phyloP scores from a whole-genome alignment of 2,888 invertebrate species.

The Cephus spinipes region DNA sequence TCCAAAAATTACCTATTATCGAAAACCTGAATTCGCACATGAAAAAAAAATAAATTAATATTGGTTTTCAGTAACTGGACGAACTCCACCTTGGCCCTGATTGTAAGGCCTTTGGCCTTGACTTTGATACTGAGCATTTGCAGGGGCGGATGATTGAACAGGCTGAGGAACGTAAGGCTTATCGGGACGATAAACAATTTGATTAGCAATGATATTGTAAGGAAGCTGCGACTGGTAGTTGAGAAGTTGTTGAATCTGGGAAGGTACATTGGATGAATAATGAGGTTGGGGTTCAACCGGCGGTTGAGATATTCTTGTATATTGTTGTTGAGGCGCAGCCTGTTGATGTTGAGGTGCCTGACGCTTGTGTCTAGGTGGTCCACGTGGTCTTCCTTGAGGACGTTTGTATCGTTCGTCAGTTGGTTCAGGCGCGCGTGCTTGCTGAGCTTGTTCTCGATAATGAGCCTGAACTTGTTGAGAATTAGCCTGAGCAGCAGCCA shows the following conservation, averaged over 20 bases:
- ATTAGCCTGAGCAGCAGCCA: slow-evolving; percentile 22
- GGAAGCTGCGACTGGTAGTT: slow-evolving; percentile 59
- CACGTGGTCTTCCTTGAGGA: slow-evolving; percentile 30
- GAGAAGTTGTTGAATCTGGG: slow-evolving; percentile 50
- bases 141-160: slow-evolving; percentile 30
- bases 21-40: no score
- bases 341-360: slow-evolving; percentile 40
- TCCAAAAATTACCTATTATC: no score
- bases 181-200: slow-evolving; percentile 48
- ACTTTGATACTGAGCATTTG: slow-evolving; percentile 18
- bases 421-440: slow-evolving; percentile 9
- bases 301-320: slow-evolving; percentile 47
- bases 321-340: slow-evolving; percentile 44
- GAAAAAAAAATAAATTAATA: slow-evolving; percentile 35
- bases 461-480: slow-evolving; percentile 27
- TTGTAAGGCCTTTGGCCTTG: slow-evolving; percentile 26
- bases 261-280: slow-evolving; percentile 56
- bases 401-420: slow-evolving; percentile 3
- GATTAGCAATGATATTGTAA: slow-evolving; percentile 59
- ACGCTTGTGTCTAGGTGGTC: slow-evolving; percentile 41
- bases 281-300: slow-evolving; percentile 47
- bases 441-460: background rate
- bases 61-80: slow-evolving; percentile 53
- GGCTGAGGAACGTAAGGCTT: slow-evolving; percentile 60
- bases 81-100: slow-evolving; percentile 34